Evolutionary conservation across 2,888 invertebrate genomes (phyloP).

Genomic region (Lingula anatina): DNA sequence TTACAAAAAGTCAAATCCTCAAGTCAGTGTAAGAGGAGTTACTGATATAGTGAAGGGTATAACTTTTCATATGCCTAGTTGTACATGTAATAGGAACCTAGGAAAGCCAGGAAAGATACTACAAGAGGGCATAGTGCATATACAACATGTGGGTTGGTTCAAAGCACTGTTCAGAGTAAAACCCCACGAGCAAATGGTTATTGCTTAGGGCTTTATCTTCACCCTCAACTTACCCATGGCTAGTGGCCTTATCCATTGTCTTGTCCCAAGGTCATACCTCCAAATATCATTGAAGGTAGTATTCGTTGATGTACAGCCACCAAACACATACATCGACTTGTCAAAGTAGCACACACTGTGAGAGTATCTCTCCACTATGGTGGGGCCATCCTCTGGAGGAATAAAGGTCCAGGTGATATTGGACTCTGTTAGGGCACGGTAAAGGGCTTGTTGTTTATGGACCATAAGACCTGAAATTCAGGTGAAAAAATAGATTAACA

Average conservation of each 20-base stretch:
- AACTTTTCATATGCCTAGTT: too few relatives aligned
- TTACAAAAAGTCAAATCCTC: too few relatives aligned
- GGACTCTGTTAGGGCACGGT: conserved; percentile 61
- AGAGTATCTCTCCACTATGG: conserved; percentile 86
- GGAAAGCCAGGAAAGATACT: too few relatives aligned
- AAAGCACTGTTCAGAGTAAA: too few relatives aligned
- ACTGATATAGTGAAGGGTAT: too few relatives aligned
- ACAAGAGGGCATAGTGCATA: too few relatives aligned
- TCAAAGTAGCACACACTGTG: conserved; percentile 71
- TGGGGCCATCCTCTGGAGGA: conserved; percentile 57
- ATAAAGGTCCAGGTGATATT: conserved; percentile 25
- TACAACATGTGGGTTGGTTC: too few relatives aligned
- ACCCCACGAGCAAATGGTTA: too few relatives aligned
- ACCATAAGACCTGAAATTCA: conserved; percentile 69
- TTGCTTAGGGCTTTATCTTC: too few relatives aligned
- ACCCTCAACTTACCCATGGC: conserved; percentile 51
- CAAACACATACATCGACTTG: conserved; percentile 77
- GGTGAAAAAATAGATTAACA: conserved; percentile 1
- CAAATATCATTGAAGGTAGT: conserved; percentile 97
- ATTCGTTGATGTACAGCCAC: conserved; percentile 88
- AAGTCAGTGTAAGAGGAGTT: too few relatives aligned
- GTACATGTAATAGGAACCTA: too few relatives aligned
- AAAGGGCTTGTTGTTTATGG: conserved; percentile 68
- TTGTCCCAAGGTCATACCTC: conserved; percentile 80
- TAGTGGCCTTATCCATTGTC: conserved; percentile 68